Evolutionary conservation across 2,888 invertebrate species (phyloP), one percentile per base, ranked within the genome.

Genomic region (Spisula subtruncata): DNA sequence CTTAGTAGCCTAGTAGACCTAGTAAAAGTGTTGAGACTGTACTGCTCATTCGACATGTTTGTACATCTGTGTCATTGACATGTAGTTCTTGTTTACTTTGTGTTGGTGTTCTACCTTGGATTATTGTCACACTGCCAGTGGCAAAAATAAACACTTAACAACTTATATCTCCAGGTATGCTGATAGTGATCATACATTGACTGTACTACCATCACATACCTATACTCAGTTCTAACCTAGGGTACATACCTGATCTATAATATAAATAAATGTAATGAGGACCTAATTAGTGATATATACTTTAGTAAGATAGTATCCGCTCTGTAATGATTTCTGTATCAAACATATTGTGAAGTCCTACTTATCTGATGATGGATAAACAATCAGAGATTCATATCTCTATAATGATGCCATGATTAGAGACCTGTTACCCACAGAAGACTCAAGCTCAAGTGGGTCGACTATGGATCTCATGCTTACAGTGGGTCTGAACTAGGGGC

Each of bases 111-210:
- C 75, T 75, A 75, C 32, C 32, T 75, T 75, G 32, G 35, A 5
- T 14, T 75, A 75, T 35, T 35, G 75, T 75, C 75, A 75, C 25
- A 75, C 29, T 75, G 75, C 75, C 75, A 75, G 75, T 75, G 75
- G 75, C 75, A 75, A 75, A 75, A 35, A 75, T 75, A 32, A 75
- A 75, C 75, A 75, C 12, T 41, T 41, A n/a, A 41, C 41, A 41
- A 41, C 41, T 41, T 41, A 41, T 18, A 75, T 16, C n/a, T n/a
- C 75, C 35, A 35, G 35, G 75, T 75, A 35, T 12, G 32, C 35
- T 35, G 75, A 35, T 60, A 5, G 41, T 41, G 41, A 41, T 60
- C 4, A n/a, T 25, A 18, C 60, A 56, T 56, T 56, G n/a, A 6
- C 1, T 56, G 56, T 20, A 32, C 2, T 75, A 16, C 16, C 32